Evolutionary conservation across 2,113 vertebrate genomes (phyloP).

Genomic region (Cavia aperea): DNA sequence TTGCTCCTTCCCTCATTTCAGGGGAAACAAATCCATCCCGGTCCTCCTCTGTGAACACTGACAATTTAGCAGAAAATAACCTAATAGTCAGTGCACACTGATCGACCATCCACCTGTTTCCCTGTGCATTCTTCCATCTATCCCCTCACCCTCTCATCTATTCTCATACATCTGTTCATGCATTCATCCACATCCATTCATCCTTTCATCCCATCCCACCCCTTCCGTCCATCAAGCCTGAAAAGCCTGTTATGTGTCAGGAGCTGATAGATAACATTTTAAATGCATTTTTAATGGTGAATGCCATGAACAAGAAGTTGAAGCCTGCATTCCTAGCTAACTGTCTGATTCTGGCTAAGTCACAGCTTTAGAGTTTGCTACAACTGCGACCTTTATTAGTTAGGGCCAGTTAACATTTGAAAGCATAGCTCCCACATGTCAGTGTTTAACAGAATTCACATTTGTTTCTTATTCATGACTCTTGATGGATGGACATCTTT

Average conservation of each 20-base stretch:
- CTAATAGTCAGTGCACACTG: neutral
- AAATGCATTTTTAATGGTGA: neutral
- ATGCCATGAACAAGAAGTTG: neutral
- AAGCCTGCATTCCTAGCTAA: neutral
- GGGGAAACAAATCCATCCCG: neutral
- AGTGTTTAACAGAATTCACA: neutral
- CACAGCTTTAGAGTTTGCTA: neutral
- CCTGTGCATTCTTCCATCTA: neutral
- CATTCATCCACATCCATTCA: neutral
- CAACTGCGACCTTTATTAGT: neutral
- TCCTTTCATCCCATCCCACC: neutral
- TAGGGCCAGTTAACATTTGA: neutral
- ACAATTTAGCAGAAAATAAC: neutral
- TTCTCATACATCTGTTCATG: neutral
- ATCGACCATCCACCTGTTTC: neutral
- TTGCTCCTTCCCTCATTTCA: neutral
- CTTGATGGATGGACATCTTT: neutral
- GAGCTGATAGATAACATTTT: neutral
- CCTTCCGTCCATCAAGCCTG: neutral
- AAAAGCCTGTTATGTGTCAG: neutral
- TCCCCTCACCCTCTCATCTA: too few species aligned
- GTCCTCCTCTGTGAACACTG: neutral
- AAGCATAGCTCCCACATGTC: neutral
- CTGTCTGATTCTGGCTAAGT: neutral
- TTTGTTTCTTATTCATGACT: neutral